phyloP scores from a whole-genome alignment of 2,113 vertebrate species.

The Callospermophilus lateralis region DNA sequence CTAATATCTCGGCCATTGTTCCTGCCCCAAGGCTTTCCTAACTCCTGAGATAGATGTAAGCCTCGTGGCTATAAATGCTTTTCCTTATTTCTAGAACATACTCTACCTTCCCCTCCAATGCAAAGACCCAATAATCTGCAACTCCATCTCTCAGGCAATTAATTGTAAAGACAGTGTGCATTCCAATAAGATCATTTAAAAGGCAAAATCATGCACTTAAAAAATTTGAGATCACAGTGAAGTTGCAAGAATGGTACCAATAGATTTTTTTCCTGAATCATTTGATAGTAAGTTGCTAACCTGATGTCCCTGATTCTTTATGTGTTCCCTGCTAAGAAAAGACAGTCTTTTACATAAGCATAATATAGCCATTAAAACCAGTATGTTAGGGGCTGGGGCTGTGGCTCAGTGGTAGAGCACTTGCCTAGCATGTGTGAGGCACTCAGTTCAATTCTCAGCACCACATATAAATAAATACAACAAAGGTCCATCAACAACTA shows the following conservation, averaged over 20 bases:
- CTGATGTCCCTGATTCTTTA: not conserved
- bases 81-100: not conserved
- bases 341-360: not conserved
- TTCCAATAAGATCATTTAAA: constrained; percentile 18
- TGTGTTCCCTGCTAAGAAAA: not conserved
- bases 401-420: no score
- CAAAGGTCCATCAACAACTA: no score
- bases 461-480: no score
- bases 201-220: not conserved
- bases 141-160: not conserved
- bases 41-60: not conserved
- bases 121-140: not conserved
- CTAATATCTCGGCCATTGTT: not conserved
- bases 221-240: not conserved
- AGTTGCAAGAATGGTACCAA: not conserved
- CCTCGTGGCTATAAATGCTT: not conserved
- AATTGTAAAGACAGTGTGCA: not conserved
- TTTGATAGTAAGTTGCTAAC: not conserved
- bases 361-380: not conserved
- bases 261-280: not conserved
- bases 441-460: no score
- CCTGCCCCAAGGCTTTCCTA: not conserved
- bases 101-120: not conserved
- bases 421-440: no score
- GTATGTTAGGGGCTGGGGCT: not conserved